Percentiles rank a stretch among this genome's conserved stretches.
These are phyloP conservation scores for Chitala chitala DNA, from an alignment of 2,113 vertebrate species.

Conservation along the genomic window DNA sequence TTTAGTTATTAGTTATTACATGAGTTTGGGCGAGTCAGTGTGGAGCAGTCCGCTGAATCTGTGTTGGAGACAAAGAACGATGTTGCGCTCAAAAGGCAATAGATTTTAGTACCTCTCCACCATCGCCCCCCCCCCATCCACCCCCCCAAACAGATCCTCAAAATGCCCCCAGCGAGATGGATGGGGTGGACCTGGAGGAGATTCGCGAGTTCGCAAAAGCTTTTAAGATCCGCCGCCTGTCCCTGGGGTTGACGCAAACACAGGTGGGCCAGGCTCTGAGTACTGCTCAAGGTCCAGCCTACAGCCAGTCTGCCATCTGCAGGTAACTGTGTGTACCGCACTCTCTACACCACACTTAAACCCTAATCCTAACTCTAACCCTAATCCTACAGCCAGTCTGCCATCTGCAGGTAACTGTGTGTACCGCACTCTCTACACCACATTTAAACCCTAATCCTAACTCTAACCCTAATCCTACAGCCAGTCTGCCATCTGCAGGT, in stretches of 20 bases:
- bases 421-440: conserved; percentile 15
- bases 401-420: conserved; percentile 49
- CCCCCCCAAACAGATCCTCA: conserved; percentile 76
- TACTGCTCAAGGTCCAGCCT: conserved; percentile 93
- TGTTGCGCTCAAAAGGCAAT: background rate
- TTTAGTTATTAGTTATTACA: too few species aligned
- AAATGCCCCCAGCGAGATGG: conserved; percentile 90
- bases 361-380: conserved; percentile 23
- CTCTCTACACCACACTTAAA: background rate
- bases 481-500: conserved; percentile 47
- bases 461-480: conserved; percentile 23
- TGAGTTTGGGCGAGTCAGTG: too few species aligned
- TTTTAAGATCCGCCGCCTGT: conserved; percentile 98
- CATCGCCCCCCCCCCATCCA: background rate
- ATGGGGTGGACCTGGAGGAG: conserved; percentile 98
- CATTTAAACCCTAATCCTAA: conserved; percentile 4
- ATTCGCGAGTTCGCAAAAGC: conserved; percentile 99
- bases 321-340: conserved; percentile 70
- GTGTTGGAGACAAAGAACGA: background rate
- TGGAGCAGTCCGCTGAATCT: background rate
- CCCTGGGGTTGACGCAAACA: conserved; percentile 97
- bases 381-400: conserved; percentile 12
- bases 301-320: conserved; percentile 99
- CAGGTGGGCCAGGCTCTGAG: conserved; percentile 99
- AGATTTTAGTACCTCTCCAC: background rate